Percentiles rank a stretch among this genome's conserved stretches.
These are phyloP conservation scores for Myotis davidii DNA, from an alignment of 2,113 vertebrate species.

Conservation along the genomic window DNA sequence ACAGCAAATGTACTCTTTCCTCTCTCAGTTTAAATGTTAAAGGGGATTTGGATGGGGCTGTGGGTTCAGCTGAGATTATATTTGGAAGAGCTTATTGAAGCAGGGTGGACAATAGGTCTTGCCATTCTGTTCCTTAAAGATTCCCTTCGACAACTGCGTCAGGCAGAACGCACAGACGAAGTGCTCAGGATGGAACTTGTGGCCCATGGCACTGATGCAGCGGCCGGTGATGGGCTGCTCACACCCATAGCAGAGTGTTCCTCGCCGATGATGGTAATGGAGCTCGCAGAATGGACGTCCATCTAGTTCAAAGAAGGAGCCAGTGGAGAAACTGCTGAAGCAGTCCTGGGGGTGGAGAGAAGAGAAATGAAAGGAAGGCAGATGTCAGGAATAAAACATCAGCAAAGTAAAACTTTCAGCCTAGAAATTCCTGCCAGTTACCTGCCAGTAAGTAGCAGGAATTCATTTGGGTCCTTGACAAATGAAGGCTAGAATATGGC, in stretches of 20 bases:
- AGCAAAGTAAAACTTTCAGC: background rate
- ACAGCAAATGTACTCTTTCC: background rate
- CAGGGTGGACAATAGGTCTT: constrained; percentile 92
- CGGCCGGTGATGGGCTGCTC: constrained; percentile 87
- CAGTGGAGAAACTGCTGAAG: constrained; percentile 83
- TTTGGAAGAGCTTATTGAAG: constrained; percentile 88
- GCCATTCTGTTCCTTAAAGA: constrained; percentile 86
- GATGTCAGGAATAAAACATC: background rate
- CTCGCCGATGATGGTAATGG: constrained; percentile 91
- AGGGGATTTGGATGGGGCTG: too few relatives aligned
- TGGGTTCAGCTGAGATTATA: background rate
- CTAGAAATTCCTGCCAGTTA: background rate
- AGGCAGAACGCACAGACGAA: constrained; percentile 94
- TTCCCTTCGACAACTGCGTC: constrained; percentile 90
- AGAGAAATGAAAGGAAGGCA: background rate
- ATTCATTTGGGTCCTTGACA: background rate
- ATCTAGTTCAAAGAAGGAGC: constrained; percentile 91
- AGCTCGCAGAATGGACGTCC: constrained; percentile 91
- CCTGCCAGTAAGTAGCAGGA: too few relatives aligned
- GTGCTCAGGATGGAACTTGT: constrained; percentile 95
- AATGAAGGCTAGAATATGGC: background rate
- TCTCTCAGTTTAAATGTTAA: background rate
- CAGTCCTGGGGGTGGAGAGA: constrained; percentile 88
- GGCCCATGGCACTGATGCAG: constrained; percentile 88
- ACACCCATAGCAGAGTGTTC: constrained; percentile 89